These are phyloP conservation scores for Aldabrachelys gigantea DNA, from an alignment of 2,113 vertebrate species.

Conservation along the genomic window DNA sequence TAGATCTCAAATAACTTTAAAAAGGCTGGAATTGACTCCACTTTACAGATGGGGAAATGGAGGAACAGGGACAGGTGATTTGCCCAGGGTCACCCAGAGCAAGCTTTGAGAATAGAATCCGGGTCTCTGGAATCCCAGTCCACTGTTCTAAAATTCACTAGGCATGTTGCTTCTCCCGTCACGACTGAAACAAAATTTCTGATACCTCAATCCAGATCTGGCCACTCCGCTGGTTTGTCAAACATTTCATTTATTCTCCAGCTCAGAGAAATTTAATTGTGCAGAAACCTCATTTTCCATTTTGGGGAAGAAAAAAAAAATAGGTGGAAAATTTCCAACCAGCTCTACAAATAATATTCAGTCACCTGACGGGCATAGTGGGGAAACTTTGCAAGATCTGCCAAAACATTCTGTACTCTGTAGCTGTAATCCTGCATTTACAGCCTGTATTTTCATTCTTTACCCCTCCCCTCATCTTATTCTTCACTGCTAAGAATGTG, in stretches of 20 bases:
- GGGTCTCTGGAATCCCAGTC: background rate
- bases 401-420: background rate
- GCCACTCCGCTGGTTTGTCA: background rate
- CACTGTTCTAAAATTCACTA: background rate
- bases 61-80: background rate
- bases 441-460: background rate
- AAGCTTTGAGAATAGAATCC: background rate
- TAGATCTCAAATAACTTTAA: background rate
- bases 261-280: background rate
- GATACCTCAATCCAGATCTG: background rate
- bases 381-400: background rate
- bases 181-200: background rate
- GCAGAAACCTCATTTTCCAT: background rate
- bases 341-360: background rate
- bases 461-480: background rate
- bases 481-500: background rate
- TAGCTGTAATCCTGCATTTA: background rate
- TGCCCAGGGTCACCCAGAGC: background rate
- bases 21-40: background rate
- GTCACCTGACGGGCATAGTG: background rate
- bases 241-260: background rate
- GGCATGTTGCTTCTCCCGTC: background rate
- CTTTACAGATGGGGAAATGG: background rate
- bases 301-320: background rate
- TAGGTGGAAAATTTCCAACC: background rate